Evolutionary conservation across 2,888 invertebrate genomes (phyloP).

Genomic region (Belgica antarctica): DNA sequence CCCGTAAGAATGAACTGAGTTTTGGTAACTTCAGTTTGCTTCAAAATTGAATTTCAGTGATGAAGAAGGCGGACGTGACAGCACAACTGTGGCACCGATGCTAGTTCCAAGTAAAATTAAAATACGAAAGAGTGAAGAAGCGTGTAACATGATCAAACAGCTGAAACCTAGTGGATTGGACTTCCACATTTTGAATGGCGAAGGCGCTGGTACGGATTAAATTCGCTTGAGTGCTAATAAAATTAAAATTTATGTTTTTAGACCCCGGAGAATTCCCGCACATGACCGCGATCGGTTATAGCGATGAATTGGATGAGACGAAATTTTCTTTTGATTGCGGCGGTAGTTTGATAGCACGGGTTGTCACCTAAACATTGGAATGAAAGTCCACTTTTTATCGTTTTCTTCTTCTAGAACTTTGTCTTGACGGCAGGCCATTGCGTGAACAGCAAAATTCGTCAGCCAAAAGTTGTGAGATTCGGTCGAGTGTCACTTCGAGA

Average conservation of each 20-base stretch:
- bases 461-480: constrained; percentile 44
- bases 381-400: background rate
- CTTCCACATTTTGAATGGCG: constrained; percentile 25
- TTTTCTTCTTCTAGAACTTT: constrained; percentile 21
- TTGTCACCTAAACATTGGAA: background rate
- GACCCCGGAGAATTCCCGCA: constrained; percentile 38
- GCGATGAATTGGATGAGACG: constrained; percentile 12
- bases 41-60: too few species aligned
- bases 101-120: too few species aligned
- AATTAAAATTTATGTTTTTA: background rate
- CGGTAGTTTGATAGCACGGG: constrained; percentile 17
- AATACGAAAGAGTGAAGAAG: constrained; percentile 21
- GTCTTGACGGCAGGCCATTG: constrained; percentile 46
- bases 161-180: background rate
- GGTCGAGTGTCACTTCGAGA: constrained; percentile 44
- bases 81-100: too few species aligned
- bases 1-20: too few species aligned
- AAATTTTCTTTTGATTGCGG: constrained; percentile 24
- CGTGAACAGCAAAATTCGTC: background rate
- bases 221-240: background rate
- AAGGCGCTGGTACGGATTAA: background rate
- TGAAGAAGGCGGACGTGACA: too few species aligned
- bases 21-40: too few species aligned
- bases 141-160: constrained; percentile 24
- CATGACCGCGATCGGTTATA: constrained; percentile 15